Percentiles rank a stretch among this genome's conserved stretches.
Conservation (phyloP, 2,888 invertebrate genomes). For the Synanthedon vespiformis region DNA sequence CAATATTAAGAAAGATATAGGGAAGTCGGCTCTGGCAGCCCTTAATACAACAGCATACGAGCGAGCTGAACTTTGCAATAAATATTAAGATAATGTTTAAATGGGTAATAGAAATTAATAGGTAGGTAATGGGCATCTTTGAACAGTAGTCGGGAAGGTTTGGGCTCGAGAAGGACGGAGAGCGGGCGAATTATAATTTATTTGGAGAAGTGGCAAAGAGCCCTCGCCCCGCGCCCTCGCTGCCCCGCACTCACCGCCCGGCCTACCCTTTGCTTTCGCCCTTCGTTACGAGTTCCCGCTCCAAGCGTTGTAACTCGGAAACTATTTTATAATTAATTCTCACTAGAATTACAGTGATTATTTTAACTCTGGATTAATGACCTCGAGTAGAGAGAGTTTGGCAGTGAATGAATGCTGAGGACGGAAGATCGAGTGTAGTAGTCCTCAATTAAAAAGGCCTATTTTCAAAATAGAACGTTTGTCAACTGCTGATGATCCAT, state of each 20-base stretch:
- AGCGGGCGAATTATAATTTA: constrained; percentile 70
- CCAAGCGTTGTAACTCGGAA: constrained; percentile 45
- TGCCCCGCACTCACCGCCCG: constrained; percentile 31
- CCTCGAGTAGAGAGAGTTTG: too few relatives aligned
- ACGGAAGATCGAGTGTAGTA: too few relatives aligned
- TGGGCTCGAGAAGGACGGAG: constrained; percentile 30
- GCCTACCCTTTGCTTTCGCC: constrained; percentile 71
- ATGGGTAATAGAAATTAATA: constrained; percentile 31
- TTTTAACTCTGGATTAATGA: too few relatives aligned
- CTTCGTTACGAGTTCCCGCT: constrained; percentile 59
- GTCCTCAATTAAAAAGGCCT: too few relatives aligned
- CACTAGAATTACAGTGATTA: background rate
- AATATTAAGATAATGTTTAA: background rate
- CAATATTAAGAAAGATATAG: too few relatives aligned
- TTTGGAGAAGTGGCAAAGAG: constrained; percentile 71
- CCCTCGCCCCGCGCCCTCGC: constrained; percentile 25
- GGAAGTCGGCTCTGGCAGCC: too few relatives aligned
- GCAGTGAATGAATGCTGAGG: too few relatives aligned
- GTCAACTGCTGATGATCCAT: too few relatives aligned
- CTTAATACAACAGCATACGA: too few relatives aligned
- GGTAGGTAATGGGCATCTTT: constrained; percentile 33
- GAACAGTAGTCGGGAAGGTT: constrained; percentile 42
- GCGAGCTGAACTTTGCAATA: too few relatives aligned
- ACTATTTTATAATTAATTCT: constrained; percentile 3
- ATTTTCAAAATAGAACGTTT: too few relatives aligned